A percentile compares a stretch with the other conserved stretches of the same genome.
Conservation (phyloP, 1,140 invertebrate species). For the Mamestra configurata region DNA sequence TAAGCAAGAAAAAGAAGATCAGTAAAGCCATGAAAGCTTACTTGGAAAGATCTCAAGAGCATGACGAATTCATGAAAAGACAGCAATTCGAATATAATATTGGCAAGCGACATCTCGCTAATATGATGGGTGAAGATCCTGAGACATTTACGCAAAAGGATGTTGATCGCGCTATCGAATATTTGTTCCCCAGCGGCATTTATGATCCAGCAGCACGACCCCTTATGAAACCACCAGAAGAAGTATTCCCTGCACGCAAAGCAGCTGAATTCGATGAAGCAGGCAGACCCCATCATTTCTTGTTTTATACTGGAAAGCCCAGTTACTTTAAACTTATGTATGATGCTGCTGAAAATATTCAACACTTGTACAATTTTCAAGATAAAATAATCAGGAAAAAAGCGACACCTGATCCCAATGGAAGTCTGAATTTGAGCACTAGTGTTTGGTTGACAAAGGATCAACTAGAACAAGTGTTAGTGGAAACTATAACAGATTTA, state of each 20-base stretch:
- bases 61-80: conserved; percentile 95
- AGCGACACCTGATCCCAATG: conserved; percentile 88
- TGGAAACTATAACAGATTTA: conserved; percentile 92
- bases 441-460: conserved; percentile 91
- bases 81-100: conserved; percentile 95
- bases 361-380: conserved; percentile 91
- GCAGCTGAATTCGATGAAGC: conserved; percentile 96
- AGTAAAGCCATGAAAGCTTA: conserved; percentile 97
- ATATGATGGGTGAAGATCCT: conserved; percentile 98
- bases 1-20: conserved; percentile 89
- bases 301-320: conserved; percentile 96
- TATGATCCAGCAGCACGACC: conserved; percentile 94
- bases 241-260: conserved; percentile 95
- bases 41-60: conserved; percentile 93
- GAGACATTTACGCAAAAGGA: conserved; percentile 96
- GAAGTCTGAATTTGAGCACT: conserved; percentile 88
- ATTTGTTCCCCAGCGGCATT: conserved; percentile 97
- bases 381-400: conserved; percentile 90
- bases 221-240: conserved; percentile 94
- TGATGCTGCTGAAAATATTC: conserved; percentile 91
- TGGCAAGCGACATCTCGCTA: conserved; percentile 98
- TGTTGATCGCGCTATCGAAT: conserved; percentile 95
- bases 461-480: conserved; percentile 90
- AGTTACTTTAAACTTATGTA: conserved; percentile 95
- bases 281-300: conserved; percentile 95